A percentile compares a stretch with the other conserved stretches of the same genome.
Conservation (phyloP, 2,797 vertebrate species). For the Danio albolineatus region DNA sequence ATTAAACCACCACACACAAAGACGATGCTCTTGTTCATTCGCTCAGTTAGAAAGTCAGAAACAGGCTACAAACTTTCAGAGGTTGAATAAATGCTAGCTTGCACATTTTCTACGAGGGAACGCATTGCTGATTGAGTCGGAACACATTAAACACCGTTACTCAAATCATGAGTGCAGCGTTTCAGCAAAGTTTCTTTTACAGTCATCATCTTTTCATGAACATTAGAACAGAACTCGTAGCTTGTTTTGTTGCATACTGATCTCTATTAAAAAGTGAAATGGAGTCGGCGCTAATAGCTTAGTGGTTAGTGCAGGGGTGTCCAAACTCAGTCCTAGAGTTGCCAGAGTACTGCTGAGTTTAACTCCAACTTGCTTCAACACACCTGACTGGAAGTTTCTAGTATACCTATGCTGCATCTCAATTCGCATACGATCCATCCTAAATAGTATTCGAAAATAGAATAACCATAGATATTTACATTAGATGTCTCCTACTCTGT, state of each 20-base stretch:
- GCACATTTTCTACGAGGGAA: constrained; percentile 15
- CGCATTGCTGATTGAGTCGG: constrained; percentile 25
- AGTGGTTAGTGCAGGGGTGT: no score
- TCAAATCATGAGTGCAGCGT: background rate
- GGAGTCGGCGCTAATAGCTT: background rate
- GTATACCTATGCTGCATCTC: no score
- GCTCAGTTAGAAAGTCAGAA: background rate
- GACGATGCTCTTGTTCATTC: constrained; percentile 4
- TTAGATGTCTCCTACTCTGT: no score
- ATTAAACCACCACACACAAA: background rate
- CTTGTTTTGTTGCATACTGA: background rate
- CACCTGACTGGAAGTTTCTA: no score
- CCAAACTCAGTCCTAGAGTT: no score
- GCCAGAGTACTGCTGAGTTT: no score
- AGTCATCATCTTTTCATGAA: background rate
- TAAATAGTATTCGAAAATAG: no score
- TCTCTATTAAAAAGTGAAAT: background rate
- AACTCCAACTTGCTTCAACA: no score
- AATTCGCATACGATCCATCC: no score
- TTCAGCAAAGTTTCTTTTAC: background rate
- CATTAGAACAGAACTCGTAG: background rate
- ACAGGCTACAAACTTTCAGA: constrained; percentile 16
- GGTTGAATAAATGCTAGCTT: constrained; percentile 12
- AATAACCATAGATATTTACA: no score
- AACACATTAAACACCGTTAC: constrained; percentile 13